Percentiles rank a stretch among this genome's conserved stretches.
Conservation (phyloP, 2,113 vertebrate species). For the Psammodynastes pulverulentus region DNA sequence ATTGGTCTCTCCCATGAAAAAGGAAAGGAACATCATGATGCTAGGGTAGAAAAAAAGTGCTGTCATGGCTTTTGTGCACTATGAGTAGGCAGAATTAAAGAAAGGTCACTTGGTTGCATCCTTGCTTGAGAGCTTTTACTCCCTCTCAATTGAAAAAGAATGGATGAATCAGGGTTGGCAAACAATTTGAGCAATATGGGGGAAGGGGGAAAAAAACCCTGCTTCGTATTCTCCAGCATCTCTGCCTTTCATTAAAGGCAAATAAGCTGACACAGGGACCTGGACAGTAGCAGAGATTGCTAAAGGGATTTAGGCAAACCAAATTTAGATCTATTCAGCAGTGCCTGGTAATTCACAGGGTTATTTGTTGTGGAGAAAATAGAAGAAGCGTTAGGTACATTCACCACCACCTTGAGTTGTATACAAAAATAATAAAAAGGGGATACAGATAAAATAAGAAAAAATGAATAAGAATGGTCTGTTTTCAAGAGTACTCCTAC, state of each 20-base stretch:
- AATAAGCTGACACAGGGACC: neutral
- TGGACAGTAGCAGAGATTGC: neutral
- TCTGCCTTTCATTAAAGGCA: neutral
- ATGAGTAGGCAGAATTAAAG: neutral
- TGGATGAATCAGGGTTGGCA: neutral
- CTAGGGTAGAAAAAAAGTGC: neutral
- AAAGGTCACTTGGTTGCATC: neutral
- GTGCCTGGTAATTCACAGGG: neutral
- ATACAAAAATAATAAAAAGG: too few species aligned
- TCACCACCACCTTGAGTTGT: too few species aligned
- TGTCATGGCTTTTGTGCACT: neutral
- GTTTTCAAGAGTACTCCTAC: neutral
- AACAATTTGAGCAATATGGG: neutral
- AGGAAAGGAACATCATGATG: neutral
- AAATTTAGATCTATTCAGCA: neutral
- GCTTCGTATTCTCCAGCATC: neutral
- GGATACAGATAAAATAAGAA: too few species aligned
- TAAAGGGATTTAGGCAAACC: neutral
- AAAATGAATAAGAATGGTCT: neutral
- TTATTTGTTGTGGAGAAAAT: neutral
- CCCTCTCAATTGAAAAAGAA: neutral
- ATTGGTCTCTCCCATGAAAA: neutral
- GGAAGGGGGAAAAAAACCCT: neutral
- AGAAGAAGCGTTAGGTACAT: neutral
- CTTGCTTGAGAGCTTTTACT: neutral